Evolutionary conservation across 2,888 invertebrate species (phyloP).

Genomic region (Neocrepidodera transversa): DNA sequence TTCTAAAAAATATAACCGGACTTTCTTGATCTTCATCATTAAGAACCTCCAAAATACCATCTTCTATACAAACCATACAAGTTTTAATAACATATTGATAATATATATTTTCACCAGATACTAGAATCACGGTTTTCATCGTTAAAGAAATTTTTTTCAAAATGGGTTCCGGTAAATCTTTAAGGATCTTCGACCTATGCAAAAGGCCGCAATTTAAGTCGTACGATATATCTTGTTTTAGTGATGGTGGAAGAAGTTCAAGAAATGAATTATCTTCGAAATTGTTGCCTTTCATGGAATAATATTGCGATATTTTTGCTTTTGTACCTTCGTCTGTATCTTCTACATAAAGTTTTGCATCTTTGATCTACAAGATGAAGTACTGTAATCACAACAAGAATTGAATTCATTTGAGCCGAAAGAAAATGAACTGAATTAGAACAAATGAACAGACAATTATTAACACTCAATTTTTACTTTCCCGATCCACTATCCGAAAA

Average conservation of each 20-base stretch:
- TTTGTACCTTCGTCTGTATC: slow-evolving; percentile 60
- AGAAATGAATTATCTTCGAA: slow-evolving; percentile 62
- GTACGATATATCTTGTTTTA: slow-evolving; percentile 64
- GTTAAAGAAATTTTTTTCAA: slow-evolving; percentile 62
- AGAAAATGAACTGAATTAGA: too few species aligned
- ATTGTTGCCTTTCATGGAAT: slow-evolving; percentile 63
- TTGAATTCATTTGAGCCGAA: too few species aligned
- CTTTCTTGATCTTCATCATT: slow-evolving; percentile 66
- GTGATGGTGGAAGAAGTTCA: slow-evolving; percentile 60
- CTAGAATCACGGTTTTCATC: slow-evolving; percentile 65
- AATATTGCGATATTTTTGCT: slow-evolving; percentile 62
- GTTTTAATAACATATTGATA: slow-evolving; percentile 63
- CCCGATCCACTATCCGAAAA: too few species aligned
- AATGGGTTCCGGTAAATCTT: slow-evolving; percentile 64
- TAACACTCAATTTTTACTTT: too few species aligned
- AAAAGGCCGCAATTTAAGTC: slow-evolving; percentile 64
- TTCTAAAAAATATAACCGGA: slow-evolving; percentile 63
- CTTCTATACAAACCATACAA: slow-evolving; percentile 65
- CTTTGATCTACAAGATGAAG: slow-evolving; percentile 16
- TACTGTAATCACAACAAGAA: not conserved
- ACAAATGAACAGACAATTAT: too few species aligned
- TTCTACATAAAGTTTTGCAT: slow-evolving; percentile 57
- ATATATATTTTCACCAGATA: slow-evolving; percentile 64
- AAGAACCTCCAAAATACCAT: slow-evolving; percentile 63
- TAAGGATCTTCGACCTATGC: slow-evolving; percentile 63